Conservation (phyloP, 1,140 invertebrate species). For the Amyelois transitella region DNA sequence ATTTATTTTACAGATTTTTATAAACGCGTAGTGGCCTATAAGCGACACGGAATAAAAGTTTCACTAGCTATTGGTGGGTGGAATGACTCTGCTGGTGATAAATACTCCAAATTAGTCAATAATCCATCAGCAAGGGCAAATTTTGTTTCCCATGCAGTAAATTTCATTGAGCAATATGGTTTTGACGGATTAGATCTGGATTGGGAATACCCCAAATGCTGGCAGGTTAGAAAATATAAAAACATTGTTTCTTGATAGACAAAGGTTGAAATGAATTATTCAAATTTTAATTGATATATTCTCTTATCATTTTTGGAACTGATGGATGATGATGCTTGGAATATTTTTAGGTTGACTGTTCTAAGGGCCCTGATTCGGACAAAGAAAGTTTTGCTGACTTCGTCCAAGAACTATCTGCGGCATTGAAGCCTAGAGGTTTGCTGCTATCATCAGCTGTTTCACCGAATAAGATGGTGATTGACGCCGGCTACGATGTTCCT, state of each 20-base stretch:
- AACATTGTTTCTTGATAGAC: no score
- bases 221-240: slow-evolving; percentile 79
- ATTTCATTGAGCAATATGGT: slow-evolving; percentile 87
- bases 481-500: slow-evolving; percentile 89
- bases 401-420: slow-evolving; percentile 82
- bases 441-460: slow-evolving; percentile 89
- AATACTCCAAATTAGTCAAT: slow-evolving; percentile 89
- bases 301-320: no score
- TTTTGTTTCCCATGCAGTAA: slow-evolving; percentile 84
- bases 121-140: slow-evolving; percentile 79
- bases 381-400: slow-evolving; percentile 85
- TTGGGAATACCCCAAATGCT: slow-evolving; percentile 94
- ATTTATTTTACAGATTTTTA: slow-evolving; percentile 81
- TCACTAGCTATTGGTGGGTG: slow-evolving; percentile 90
- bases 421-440: slow-evolving; percentile 83
- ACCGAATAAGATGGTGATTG: slow-evolving; percentile 90
- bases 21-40: slow-evolving; percentile 85
- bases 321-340: neutral
- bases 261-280: no score
- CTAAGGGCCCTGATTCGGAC: slow-evolving; percentile 87
- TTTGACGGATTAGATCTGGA: slow-evolving; percentile 92
- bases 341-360: slow-evolving; percentile 83
- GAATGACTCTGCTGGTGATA: slow-evolving; percentile 91
- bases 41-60: slow-evolving; percentile 87
- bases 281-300: no score